These are phyloP conservation scores for Anguilla pacifica DNA, from an alignment of 2,797 vertebrate genomes.

Conservation along the genomic window DNA sequence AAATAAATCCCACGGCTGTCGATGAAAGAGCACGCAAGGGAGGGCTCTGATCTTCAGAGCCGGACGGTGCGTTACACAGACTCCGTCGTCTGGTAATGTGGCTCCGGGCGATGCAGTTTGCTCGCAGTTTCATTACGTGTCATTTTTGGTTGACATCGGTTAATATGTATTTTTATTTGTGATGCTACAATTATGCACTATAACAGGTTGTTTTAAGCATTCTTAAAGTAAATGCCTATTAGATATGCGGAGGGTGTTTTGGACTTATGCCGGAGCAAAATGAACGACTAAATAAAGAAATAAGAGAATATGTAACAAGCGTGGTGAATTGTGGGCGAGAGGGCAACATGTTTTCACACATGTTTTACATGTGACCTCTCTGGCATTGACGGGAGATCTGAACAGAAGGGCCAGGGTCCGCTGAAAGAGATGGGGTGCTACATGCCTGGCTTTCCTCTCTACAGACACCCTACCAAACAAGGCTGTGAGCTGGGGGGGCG, in stretches of 20 bases:
- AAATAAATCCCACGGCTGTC: conserved; percentile 7
- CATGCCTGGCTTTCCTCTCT: conserved; percentile 83
- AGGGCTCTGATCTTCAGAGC: background rate
- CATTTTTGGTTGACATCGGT: background rate
- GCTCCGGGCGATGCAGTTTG: background rate
- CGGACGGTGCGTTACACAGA: background rate
- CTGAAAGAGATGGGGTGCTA: conserved; percentile 82
- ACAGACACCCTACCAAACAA: conserved; percentile 90
- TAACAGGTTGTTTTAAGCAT: background rate
- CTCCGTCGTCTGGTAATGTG: background rate
- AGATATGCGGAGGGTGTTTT: background rate
- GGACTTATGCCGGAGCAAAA: too few relatives aligned
- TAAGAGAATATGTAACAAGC: conserved; percentile 31
- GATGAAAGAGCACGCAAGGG: background rate
- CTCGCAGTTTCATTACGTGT: background rate
- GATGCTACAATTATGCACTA: background rate
- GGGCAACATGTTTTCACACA: conserved; percentile 65
- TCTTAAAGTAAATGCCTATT: background rate
- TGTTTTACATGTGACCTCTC: conserved; percentile 87
- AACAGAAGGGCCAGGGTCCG: conserved; percentile 80
- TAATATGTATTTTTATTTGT: background rate
- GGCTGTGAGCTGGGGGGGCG: conserved; percentile 80
- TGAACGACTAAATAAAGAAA: background rate
- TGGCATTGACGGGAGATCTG: conserved; percentile 80
- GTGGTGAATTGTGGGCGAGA: conserved; percentile 60